Percentiles rank a stretch among this genome's conserved stretches.
Evolutionary conservation across 2,888 invertebrate species (phyloP).

Genomic region (Drosophila nigricruria): DNA sequence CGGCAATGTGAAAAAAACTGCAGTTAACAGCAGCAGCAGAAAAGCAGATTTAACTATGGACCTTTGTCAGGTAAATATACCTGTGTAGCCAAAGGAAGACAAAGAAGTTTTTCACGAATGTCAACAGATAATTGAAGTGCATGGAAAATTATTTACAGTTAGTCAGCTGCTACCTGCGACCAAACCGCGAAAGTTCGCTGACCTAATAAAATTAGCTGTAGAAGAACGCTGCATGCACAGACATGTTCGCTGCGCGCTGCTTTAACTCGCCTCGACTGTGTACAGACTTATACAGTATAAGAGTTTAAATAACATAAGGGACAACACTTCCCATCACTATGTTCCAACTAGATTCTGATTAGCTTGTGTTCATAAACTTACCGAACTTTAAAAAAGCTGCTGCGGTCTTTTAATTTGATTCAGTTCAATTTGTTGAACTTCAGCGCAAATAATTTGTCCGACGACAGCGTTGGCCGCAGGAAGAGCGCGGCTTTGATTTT

Average conservation of each 20-base stretch:
- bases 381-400: slow-evolving; percentile 32
- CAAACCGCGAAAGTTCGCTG: slow-evolving; percentile 38
- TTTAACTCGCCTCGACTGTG: slow-evolving; percentile 13
- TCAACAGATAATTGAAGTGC: slow-evolving; percentile 30
- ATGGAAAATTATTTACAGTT: slow-evolving; percentile 10
- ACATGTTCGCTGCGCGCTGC: slow-evolving; percentile 37
- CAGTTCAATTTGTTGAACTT: slow-evolving; percentile 19
- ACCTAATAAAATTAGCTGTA: too few relatives aligned
- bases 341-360: slow-evolving; percentile 39
- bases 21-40: not conserved
- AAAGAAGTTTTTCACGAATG: slow-evolving; percentile 35
- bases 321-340: slow-evolving; percentile 4
- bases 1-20: slow-evolving; percentile 26
- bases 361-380: slow-evolving; percentile 29
- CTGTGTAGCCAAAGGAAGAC: not conserved
- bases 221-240: not conserved
- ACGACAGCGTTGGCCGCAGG: slow-evolving; percentile 44
- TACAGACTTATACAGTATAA: not conserved
- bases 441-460: slow-evolving; percentile 9
- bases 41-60: slow-evolving; percentile 23
- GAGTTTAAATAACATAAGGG: not conserved
- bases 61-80: slow-evolving; percentile 9
- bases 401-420: slow-evolving; percentile 25
- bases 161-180: slow-evolving; percentile 33
- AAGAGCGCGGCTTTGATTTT: slow-evolving; percentile 49